phyloP scores from a whole-genome alignment of 2,113 vertebrate species.

The Ageneiosus marmoratus region DNA sequence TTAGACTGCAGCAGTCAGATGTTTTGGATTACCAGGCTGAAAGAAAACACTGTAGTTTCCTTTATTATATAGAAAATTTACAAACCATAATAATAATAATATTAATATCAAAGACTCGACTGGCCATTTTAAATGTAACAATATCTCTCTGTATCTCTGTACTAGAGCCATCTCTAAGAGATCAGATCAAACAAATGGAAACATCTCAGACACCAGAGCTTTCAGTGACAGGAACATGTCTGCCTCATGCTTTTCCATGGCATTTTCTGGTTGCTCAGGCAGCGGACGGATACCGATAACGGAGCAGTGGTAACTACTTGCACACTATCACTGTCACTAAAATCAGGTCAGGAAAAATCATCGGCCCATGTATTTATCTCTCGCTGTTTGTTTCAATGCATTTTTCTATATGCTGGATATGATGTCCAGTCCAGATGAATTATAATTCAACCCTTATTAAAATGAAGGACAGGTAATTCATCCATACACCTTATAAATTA shows the following conservation, averaged over 20 bases:
- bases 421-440: constrained; percentile 14
- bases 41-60: neutral
- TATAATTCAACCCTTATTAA: constrained; percentile 9
- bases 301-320: constrained; percentile 25
- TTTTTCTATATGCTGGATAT: neutral
- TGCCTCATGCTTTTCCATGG: constrained; percentile 37
- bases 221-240: constrained; percentile 31
- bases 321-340: constrained; percentile 28
- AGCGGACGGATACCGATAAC: constrained; percentile 16
- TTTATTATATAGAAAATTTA: neutral
- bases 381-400: neutral
- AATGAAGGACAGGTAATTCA: constrained; percentile 8
- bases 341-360: constrained; percentile 43
- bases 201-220: neutral
- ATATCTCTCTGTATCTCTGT: constrained; percentile 23
- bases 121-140: neutral
- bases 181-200: constrained; percentile 12
- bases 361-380: constrained; percentile 30
- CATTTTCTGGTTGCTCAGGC: constrained; percentile 8
- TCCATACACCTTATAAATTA: neutral
- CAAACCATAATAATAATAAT: neutral
- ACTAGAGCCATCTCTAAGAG: neutral
- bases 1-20: constrained; percentile 33
- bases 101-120: neutral
- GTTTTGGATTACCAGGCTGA: constrained; percentile 12